A percentile compares a stretch with the other conserved stretches of the same genome.
phyloP scores from a whole-genome alignment of 2,888 invertebrate genomes.

The Sphinx pinastri region DNA sequence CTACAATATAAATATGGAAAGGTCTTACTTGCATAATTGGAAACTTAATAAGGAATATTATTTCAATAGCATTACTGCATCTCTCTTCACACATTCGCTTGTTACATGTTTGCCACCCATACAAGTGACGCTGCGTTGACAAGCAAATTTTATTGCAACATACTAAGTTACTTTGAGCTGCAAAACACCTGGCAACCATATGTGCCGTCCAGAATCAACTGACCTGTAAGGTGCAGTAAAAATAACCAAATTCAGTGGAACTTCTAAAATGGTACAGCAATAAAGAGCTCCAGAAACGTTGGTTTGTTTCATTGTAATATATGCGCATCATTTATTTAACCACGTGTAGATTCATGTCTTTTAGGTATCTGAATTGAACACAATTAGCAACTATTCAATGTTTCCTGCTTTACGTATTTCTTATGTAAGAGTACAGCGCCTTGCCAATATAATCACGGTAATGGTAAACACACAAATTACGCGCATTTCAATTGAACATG shows the following conservation, averaged over 20 bases:
- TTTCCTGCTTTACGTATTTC: neutral
- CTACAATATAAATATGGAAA: too few species aligned
- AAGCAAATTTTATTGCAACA: slow-evolving; percentile 10
- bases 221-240: neutral
- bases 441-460: neutral
- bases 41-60: too few species aligned
- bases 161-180: slow-evolving; percentile 25
- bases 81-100: neutral
- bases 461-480: slow-evolving; percentile 17
- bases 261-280: neutral
- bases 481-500: slow-evolving; percentile 26
- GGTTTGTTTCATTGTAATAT: neutral
- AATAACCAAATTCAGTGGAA: neutral
- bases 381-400: neutral
- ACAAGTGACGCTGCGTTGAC: slow-evolving; percentile 7
- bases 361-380: neutral
- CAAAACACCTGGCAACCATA: slow-evolving; percentile 17
- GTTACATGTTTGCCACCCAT: neutral
- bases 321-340: neutral
- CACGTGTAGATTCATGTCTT: neutral
- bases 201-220: neutral
- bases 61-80: neutral
- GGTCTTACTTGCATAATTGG: too few species aligned
- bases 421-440: neutral
- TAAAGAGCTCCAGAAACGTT: neutral